phyloP scores from a whole-genome alignment of 2,797 vertebrate species.

The Simalia tracyae region DNA sequence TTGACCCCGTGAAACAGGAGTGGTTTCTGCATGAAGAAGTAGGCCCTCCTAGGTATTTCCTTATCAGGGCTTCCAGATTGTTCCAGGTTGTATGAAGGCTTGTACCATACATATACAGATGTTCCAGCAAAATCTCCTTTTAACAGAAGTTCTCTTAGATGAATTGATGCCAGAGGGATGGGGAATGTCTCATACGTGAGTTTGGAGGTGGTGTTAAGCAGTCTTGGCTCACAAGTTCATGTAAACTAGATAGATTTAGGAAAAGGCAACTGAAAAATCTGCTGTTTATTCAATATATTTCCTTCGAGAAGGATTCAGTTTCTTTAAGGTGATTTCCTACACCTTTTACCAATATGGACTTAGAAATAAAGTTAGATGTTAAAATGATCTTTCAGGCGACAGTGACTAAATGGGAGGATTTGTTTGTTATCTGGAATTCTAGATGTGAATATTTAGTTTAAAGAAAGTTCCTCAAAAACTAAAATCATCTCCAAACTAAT shows the following conservation, averaged over 20 bases:
- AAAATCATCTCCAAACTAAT: slow-evolving; percentile 4
- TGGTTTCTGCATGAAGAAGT: too few species aligned
- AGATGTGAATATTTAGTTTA: background rate
- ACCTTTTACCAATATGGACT: background rate
- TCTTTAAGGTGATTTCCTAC: background rate
- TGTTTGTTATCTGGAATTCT: slow-evolving; percentile 42
- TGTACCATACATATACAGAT: too few species aligned
- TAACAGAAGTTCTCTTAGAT: too few species aligned
- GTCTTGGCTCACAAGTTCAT: too few species aligned
- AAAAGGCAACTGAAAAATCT: background rate
- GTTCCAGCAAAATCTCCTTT: too few species aligned
- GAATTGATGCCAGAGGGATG: too few species aligned
- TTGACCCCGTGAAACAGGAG: too few species aligned
- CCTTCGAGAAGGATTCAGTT: background rate
- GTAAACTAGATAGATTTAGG: background rate
- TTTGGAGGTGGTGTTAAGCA: too few species aligned
- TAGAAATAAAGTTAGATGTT: slow-evolving; percentile 20
- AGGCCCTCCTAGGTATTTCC: too few species aligned
- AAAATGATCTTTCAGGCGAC: slow-evolving; percentile 33
- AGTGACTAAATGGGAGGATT: slow-evolving; percentile 15
- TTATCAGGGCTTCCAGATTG: too few species aligned
- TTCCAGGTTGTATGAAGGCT: too few species aligned
- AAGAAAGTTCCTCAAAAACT: background rate
- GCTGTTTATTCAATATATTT: background rate
- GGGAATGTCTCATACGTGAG: too few species aligned